These are phyloP conservation scores for Pseudomyrmex flavicornis DNA, from an alignment of 1,140 invertebrate genomes.

Conservation along the genomic window DNA sequence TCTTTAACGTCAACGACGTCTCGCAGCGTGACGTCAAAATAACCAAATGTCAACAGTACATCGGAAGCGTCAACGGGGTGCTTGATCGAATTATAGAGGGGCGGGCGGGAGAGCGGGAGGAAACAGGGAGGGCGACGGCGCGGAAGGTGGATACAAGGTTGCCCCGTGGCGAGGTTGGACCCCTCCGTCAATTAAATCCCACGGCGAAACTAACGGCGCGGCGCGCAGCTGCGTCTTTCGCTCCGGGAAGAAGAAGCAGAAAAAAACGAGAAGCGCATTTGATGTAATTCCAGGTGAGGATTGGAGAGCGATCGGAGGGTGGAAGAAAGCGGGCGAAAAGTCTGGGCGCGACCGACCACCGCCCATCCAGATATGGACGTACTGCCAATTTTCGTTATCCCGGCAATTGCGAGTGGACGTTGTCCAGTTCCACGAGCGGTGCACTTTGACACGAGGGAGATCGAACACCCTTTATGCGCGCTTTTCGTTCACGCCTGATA, in stretches of 20 bases:
- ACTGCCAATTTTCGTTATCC: constrained; percentile 72
- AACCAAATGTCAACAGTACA: constrained; percentile 82
- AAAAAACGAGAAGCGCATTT: constrained; percentile 3
- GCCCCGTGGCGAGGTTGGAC: constrained; percentile 72
- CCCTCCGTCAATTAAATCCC: constrained; percentile 74
- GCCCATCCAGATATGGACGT: constrained; percentile 66
- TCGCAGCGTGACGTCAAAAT: constrained; percentile 81
- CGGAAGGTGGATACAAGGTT: constrained; percentile 59
- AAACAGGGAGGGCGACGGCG: constrained; percentile 31
- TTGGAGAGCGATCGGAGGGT: neutral
- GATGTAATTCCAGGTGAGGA: constrained; percentile 22
- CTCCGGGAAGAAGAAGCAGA: constrained; percentile 1
- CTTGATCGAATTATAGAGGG: constrained; percentile 82
- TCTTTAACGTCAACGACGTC: constrained; percentile 43
- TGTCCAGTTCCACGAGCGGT: neutral
- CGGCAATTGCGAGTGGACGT: constrained; percentile 70
- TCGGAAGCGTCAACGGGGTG: constrained; percentile 76
- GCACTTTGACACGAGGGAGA: neutral
- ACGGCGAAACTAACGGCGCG: constrained; percentile 24
- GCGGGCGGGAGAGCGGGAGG: constrained; percentile 28
- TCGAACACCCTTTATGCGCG: constrained; percentile 16
- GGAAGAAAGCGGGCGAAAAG: constrained; percentile 20
- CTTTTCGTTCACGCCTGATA: neutral
- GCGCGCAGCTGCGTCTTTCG: constrained; percentile 67
- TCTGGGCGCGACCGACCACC: constrained; percentile 66